Evolutionary conservation across 2,113 vertebrate genomes (phyloP).

Genomic region (Hydropotes inermis): DNA sequence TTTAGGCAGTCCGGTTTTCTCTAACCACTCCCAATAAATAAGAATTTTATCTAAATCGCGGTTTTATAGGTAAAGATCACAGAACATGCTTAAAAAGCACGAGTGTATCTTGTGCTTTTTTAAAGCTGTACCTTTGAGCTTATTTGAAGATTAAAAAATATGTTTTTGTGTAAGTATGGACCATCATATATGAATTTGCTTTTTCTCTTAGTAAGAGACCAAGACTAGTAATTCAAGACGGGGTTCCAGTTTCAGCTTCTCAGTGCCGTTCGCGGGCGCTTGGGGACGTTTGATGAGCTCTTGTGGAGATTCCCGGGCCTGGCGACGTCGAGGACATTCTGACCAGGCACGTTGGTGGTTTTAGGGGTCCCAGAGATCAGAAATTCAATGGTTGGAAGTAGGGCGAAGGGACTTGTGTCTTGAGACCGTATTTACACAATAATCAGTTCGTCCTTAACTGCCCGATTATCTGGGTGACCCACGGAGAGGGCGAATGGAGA

Average conservation of each 20-base stretch:
- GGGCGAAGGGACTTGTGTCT: not conserved
- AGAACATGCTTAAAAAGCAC: not conserved
- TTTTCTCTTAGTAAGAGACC: not conserved
- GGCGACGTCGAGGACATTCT: not conserved
- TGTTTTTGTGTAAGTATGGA: not conserved
- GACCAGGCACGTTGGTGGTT: not conserved
- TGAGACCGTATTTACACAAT: not conserved
- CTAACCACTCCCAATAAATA: conserved; percentile 31
- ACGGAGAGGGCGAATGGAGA: not conserved
- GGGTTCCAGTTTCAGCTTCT: not conserved
- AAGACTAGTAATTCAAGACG: not conserved
- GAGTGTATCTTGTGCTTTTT: not conserved
- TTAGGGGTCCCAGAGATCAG: not conserved
- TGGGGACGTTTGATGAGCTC: not conserved
- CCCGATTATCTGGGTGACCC: not conserved
- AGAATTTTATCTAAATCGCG: conserved; percentile 7
- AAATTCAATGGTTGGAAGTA: not conserved
- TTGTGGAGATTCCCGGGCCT: not conserved
- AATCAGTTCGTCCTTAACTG: not conserved
- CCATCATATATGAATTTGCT: not conserved
- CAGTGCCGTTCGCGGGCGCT: accelerated
- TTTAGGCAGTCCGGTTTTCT: conserved; percentile 29
- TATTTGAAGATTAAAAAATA: not conserved
- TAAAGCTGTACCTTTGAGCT: not conserved
- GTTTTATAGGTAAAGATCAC: conserved; percentile 23